Base-by-base conservation (phyloP, 2,113 vertebrate genomes). In the Pluvianellus socialis region DNA sequence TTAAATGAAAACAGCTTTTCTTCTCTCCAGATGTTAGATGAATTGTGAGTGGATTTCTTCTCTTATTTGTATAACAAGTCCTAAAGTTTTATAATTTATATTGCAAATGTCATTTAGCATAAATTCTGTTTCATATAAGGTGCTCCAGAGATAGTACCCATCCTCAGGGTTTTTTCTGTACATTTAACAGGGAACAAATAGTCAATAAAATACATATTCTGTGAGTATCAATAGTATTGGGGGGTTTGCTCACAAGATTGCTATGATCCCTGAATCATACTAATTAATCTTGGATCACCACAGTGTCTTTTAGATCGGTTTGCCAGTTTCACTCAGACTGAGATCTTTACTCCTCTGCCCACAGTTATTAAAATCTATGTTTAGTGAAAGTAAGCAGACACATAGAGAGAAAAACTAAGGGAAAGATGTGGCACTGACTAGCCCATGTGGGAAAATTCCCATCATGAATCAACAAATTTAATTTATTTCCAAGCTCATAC, bases 1-100 rank as follows among this genome's bases (percentile, higher is more conserved):
- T 96, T 99, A 90, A 98, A 98, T 53, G 98, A 99, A 90, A 98
- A 99, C 81, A 98, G 98, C 24, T 99, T 99, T 88, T 98, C 98
- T n/a, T 96, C 98, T 88, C 98, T 99, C 35, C 98, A 98, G 47
- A 99, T 98, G 96, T 98, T 99, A 56, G 98, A 98, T 77, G 99
- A 99, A 98, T 92, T 99, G 99, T 99, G 97, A 99, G 99, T 99
- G 90, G 20, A 90, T 74, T 66, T 79, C 70, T 82, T 91, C 22
- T 76, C 17, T 82, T 83, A 49, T 26, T 81, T 84, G 42, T 44
- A 71, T 5, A 33, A 56, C 12, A 74, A 63, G 3, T 44, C 45
- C 77, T 26, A 38, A 8, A 74, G 5, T 63, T 76, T 56, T 50
- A 45, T 59, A 18, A 79, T 73, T 93, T 49, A 23, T 53, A 50